Percentiles rank a stretch among this genome's conserved stretches.
Evolutionary conservation across 2,888 invertebrate genomes (phyloP).

Genomic region (Pomacea canaliculata): DNA sequence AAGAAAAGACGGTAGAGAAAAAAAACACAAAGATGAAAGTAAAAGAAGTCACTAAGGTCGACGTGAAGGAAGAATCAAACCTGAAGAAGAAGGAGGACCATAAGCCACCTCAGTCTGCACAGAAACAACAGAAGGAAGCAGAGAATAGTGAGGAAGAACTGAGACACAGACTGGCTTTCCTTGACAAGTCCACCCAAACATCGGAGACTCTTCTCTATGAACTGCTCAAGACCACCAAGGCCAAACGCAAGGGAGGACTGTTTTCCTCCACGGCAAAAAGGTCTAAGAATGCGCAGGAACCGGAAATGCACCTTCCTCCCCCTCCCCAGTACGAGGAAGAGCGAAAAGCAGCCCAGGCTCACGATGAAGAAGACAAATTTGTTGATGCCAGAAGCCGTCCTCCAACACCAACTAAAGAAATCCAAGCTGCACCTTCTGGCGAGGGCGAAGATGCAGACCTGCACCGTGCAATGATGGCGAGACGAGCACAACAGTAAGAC

Average conservation of each 20-base stretch:
- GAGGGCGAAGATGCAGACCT: background rate
- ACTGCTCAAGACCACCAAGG: conserved; percentile 23
- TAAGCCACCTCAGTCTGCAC: too few relatives aligned
- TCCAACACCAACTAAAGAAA: background rate
- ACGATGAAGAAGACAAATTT: background rate
- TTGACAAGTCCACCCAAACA: conserved; percentile 31
- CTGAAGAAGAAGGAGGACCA: background rate
- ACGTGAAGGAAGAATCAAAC: background rate
- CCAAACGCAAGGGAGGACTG: conserved; percentile 9
- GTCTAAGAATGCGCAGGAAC: conserved; percentile 9
- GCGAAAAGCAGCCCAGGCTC: background rate
- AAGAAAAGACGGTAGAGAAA: background rate
- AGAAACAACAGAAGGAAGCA: too few relatives aligned
- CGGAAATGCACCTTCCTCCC: background rate
- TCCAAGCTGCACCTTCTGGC: background rate
- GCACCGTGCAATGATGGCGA: background rate
- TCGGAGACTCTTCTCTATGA: conserved; percentile 26
- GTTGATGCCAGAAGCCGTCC: background rate
- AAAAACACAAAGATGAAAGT: background rate
- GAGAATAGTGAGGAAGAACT: too few relatives aligned
- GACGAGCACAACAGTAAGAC: background rate
- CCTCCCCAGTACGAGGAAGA: conserved; percentile 14
- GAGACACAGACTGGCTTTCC: background rate
- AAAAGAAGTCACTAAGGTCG: background rate
- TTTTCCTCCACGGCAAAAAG: conserved; percentile 20